Evolutionary conservation across 2,888 invertebrate genomes (phyloP).

Genomic region (Orchesellides sinensis): DNA sequence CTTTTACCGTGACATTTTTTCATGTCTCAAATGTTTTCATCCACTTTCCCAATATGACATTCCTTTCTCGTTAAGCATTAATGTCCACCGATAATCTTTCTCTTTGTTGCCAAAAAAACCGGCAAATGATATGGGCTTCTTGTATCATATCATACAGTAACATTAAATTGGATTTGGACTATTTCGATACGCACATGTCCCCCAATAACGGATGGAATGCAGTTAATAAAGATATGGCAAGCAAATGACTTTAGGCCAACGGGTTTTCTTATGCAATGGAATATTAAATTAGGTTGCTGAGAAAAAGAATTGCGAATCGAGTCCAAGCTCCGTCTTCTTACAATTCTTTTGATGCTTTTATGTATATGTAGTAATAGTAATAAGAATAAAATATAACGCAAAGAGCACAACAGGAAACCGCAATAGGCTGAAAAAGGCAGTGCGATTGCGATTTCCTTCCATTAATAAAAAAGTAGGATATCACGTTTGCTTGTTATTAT

Average conservation of each 20-base stretch:
- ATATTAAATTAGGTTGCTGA: not conserved
- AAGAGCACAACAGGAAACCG: conserved; percentile 13
- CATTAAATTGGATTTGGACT: too few species aligned
- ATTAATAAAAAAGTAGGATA: conserved; percentile 12
- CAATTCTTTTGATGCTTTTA: not conserved
- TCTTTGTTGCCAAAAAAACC: too few species aligned
- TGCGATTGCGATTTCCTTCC: conserved; percentile 1
- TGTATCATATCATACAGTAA: too few species aligned
- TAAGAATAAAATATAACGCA: not conserved
- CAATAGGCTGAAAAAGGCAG: not conserved
- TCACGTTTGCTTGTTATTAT: not conserved
- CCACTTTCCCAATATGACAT: too few species aligned
- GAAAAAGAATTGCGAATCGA: not conserved
- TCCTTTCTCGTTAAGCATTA: too few species aligned
- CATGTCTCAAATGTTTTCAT: not conserved
- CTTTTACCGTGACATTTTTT: too few species aligned
- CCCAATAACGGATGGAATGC: not conserved
- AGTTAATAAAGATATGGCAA: too few species aligned
- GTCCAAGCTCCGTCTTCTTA: not conserved
- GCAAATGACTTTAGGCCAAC: too few species aligned
- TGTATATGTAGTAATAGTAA: not conserved
- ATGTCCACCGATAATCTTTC: too few species aligned
- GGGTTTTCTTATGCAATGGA: not conserved
- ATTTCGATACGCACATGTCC: not conserved
- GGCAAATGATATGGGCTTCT: too few species aligned